These are phyloP conservation scores for Plecotus auritus DNA, from an alignment of 2,113 vertebrate genomes.

Conservation along the genomic window DNA sequence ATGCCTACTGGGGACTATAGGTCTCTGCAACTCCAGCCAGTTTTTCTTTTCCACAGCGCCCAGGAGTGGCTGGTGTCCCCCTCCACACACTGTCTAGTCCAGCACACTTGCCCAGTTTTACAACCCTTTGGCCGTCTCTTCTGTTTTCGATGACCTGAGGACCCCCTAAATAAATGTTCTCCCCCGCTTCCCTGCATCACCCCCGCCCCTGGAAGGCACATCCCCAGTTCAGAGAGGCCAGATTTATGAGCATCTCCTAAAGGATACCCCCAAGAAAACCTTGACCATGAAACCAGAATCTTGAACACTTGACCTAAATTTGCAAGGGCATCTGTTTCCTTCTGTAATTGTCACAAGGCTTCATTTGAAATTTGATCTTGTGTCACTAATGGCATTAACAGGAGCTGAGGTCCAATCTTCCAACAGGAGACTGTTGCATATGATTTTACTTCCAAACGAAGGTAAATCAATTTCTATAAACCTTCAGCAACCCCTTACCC, in stretches of 20 bases:
- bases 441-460: constrained; percentile 67
- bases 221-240: constrained; percentile 42
- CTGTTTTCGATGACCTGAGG: constrained; percentile 38
- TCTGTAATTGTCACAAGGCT: constrained; percentile 70
- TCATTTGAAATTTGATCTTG: constrained; percentile 74
- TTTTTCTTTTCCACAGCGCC: not conserved
- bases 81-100: not conserved
- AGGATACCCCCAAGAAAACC: constrained; percentile 64
- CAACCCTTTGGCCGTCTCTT: not conserved
- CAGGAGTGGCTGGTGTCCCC: not conserved
- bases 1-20: not conserved
- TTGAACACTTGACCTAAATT: constrained; percentile 75
- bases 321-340: constrained; percentile 71
- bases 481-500: constrained; percentile 28
- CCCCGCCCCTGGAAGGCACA: not conserved
- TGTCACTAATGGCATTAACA: constrained; percentile 80
- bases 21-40: not conserved
- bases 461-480: constrained; percentile 67
- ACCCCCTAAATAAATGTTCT: constrained; percentile 53
- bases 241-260: constrained; percentile 65
- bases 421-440: constrained; percentile 54
- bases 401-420: constrained; percentile 69
- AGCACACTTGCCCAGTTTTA: constrained; percentile 33
- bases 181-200: not conserved
- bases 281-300: constrained; percentile 78